phyloP scores from a whole-genome alignment of 2,113 vertebrate species.

The Grus americana region DNA sequence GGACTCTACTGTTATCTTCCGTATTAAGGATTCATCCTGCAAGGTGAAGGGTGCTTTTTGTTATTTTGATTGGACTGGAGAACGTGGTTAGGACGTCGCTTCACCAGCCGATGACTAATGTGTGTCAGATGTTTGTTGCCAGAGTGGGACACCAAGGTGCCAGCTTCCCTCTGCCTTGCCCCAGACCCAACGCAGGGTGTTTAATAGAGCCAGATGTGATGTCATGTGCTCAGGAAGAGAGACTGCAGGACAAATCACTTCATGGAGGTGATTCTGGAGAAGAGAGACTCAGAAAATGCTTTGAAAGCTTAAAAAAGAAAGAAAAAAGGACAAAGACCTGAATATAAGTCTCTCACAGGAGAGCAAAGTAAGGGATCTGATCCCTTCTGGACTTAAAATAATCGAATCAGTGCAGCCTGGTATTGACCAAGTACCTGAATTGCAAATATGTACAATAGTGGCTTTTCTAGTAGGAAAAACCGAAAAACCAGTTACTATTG shows the following conservation, averaged over 20 bases:
- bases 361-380: not conserved
- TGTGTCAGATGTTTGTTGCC: not conserved
- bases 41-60: not conserved
- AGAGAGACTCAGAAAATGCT: not conserved
- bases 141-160: not conserved
- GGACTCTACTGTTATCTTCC: not conserved
- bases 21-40: not conserved
- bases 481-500: not conserved
- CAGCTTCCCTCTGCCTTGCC: not conserved
- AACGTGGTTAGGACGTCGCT: not conserved
- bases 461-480: not conserved
- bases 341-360: not conserved
- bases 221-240: not conserved
- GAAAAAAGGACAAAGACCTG: not conserved
- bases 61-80: not conserved
- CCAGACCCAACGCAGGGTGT: accelerated
- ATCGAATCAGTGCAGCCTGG: not conserved
- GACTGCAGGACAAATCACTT: not conserved
- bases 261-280: not conserved
- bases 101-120: not conserved
- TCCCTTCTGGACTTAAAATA: not conserved
- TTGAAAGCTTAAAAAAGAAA: not conserved
- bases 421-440: not conserved
- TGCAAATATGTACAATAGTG: not conserved
- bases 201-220: not conserved